phyloP scores from a whole-genome alignment of 2,888 invertebrate genomes.

The Chloroclysta siterata region DNA sequence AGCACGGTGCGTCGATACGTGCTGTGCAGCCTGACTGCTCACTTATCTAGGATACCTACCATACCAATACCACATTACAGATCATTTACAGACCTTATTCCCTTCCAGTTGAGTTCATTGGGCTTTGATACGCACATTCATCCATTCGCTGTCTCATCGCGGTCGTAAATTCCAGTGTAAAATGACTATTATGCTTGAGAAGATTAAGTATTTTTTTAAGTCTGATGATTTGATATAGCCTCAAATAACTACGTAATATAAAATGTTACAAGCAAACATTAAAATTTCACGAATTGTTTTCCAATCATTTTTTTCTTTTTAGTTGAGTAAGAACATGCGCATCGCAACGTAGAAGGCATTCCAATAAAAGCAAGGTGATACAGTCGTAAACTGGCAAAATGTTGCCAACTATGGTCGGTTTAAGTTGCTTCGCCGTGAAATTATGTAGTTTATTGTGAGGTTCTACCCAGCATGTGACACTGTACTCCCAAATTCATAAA shows the following conservation, averaged over 20 bases:
- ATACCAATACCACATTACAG: constrained; percentile 16
- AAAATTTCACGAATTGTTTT: constrained; percentile 19
- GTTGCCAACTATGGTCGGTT: constrained; percentile 46
- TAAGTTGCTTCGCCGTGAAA: constrained; percentile 47
- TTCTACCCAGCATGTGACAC: constrained; percentile 12
- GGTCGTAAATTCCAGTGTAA: constrained; percentile 9
- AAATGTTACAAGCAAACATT: constrained; percentile 10
- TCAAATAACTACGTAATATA: neutral
- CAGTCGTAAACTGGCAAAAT: constrained; percentile 52
- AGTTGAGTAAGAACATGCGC: constrained; percentile 22
- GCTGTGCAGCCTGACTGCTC: constrained; percentile 38
- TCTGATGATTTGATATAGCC: neutral
- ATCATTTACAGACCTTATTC: constrained; percentile 10
- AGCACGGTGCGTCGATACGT: constrained; percentile 38
- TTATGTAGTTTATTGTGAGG: constrained; percentile 48
- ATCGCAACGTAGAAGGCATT: constrained; percentile 45
- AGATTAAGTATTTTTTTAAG: constrained; percentile 4
- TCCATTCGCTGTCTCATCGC: constrained; percentile 15
- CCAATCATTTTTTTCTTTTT: constrained; percentile 36
- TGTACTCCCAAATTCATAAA: neutral
- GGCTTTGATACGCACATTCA: constrained; percentile 20
- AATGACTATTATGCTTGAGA: constrained; percentile 1
- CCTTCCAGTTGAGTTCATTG: constrained; percentile 8
- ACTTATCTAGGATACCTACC: constrained; percentile 28
- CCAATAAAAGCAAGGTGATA: constrained; percentile 53